These are phyloP conservation scores for Meliscaeva auricollis DNA, from an alignment of 2,888 invertebrate species.

Conservation along the genomic window DNA sequence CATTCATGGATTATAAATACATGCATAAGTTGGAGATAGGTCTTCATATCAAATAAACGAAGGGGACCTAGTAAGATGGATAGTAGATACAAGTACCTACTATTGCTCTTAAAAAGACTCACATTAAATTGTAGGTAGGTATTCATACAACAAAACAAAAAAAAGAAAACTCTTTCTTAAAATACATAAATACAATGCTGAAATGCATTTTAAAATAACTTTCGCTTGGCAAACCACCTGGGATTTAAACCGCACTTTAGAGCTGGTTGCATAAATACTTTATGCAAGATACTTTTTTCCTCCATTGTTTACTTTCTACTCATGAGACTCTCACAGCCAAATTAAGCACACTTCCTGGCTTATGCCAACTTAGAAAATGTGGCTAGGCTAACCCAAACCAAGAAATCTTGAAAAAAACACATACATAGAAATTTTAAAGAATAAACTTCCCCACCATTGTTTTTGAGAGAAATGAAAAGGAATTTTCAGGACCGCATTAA, in stretches of 20 bases:
- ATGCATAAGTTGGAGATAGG: neutral
- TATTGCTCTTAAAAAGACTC: neutral
- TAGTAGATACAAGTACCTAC: too few species aligned
- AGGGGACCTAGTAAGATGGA: too few species aligned
- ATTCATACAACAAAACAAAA: neutral
- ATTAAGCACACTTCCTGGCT: slow-evolving; percentile 46
- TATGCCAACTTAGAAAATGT: slow-evolving; percentile 10
- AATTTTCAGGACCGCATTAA: neutral
- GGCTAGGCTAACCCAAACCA: neutral
- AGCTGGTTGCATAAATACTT: slow-evolving; percentile 38
- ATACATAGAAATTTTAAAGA: neutral
- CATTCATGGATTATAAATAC: neutral
- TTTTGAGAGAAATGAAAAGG: slow-evolving; percentile 18
- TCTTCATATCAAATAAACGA: too few species aligned
- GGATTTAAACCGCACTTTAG: slow-evolving; percentile 39
- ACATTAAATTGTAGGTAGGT: neutral
- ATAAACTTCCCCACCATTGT: slow-evolving; percentile 43
- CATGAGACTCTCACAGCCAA: slow-evolving; percentile 40
- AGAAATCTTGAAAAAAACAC: slow-evolving; percentile 5
- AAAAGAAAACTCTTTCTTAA: neutral
- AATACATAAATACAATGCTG: neutral
- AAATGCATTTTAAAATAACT: slow-evolving; percentile 35
- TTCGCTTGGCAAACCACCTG: slow-evolving; percentile 47
- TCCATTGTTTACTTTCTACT: slow-evolving; percentile 21
- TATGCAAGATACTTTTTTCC: slow-evolving; percentile 4